Evolutionary conservation across 2,797 vertebrate species (phyloP).

Genomic region (Tragelaphus eurycerus): DNA sequence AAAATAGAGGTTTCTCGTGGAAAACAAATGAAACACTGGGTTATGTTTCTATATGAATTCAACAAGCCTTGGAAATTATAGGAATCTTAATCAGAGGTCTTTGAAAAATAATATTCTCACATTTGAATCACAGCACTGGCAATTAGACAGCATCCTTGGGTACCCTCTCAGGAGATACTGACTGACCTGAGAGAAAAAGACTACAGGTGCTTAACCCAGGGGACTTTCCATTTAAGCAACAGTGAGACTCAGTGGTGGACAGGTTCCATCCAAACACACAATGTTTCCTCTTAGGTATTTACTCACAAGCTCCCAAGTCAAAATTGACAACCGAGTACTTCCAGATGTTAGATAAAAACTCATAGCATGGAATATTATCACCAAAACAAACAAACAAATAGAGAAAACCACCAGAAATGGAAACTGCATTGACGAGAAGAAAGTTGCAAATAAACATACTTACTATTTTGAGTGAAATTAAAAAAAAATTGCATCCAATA

Average conservation of each 20-base stretch:
- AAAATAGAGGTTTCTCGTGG: not conserved
- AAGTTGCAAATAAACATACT: not conserved
- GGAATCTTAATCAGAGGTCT: not conserved
- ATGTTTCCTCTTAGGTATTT: not conserved
- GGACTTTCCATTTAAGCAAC: not conserved
- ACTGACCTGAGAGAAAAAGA: not conserved
- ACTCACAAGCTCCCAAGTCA: not conserved
- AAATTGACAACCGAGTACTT: not conserved
- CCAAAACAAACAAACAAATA: not conserved
- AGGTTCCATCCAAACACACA: not conserved
- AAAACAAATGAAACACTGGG: not conserved
- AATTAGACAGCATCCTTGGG: not conserved
- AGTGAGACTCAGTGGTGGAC: not conserved
- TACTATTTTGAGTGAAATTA: not conserved
- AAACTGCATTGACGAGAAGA: not conserved
- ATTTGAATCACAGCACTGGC: not conserved
- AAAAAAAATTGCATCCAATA: not conserved
- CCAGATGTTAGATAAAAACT: not conserved
- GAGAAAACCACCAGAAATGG: not conserved
- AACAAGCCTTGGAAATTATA: not conserved
- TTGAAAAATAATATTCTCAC: not conserved
- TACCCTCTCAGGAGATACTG: not conserved
- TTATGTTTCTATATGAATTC: not conserved
- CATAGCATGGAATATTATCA: not conserved
- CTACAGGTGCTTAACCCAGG: not conserved